These are phyloP conservation scores for Malurus splendens DNA, from an alignment of 2,797 vertebrate genomes.

Conservation along the genomic window DNA sequence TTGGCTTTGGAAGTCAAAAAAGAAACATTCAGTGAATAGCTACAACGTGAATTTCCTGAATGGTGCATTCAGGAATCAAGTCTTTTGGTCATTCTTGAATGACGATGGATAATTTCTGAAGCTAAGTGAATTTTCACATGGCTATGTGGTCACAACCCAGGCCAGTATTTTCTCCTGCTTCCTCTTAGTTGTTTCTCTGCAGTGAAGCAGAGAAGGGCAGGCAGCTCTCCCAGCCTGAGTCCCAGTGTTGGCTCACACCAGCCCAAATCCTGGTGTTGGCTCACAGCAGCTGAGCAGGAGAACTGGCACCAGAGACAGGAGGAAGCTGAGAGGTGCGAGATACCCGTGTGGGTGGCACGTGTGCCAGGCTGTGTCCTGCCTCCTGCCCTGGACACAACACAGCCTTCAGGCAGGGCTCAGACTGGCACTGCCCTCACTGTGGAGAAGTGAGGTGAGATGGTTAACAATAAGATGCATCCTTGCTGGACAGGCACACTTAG, in stretches of 20 bases:
- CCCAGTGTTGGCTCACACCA: neutral
- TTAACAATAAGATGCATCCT: neutral
- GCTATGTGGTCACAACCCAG: neutral
- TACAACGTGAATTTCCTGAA: neutral
- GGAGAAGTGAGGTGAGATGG: neutral
- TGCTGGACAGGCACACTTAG: neutral
- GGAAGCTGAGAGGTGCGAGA: fast-evolving
- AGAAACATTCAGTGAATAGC: neutral
- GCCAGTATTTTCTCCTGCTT: neutral
- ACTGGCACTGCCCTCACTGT: neutral
- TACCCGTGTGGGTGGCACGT: fast-evolving
- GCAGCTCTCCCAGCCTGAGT: neutral
- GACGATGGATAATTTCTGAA: neutral
- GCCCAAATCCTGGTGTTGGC: neutral
- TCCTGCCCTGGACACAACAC: neutral
- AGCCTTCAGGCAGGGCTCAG: neutral
- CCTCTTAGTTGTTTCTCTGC: neutral
- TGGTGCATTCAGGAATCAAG: neutral
- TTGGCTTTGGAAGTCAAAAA: neutral
- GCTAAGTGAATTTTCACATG: neutral
- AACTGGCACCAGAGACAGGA: neutral
- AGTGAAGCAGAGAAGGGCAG: neutral
- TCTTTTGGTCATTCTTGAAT: neutral
- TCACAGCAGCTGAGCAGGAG: neutral
- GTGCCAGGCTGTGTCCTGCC: neutral